Evolutionary conservation across 2,113 vertebrate species (phyloP).

Genomic region (Ameiurus melas): DNA sequence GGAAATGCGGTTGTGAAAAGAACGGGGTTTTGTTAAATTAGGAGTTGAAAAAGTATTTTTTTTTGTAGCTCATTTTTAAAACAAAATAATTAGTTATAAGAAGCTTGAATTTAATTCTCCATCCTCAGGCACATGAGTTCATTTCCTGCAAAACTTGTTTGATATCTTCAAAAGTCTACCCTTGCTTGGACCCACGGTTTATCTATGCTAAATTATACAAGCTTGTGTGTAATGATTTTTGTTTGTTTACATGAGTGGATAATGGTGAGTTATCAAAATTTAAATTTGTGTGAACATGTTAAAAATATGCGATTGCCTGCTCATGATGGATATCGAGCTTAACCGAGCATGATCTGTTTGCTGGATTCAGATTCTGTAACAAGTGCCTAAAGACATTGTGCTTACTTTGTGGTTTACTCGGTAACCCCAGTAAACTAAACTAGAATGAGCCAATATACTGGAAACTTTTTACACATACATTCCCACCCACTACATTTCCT

Average conservation of each 20-base stretch:
- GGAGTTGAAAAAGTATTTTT: neutral
- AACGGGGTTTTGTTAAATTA: constrained; percentile 2
- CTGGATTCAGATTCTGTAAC: neutral
- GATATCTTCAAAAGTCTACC: neutral
- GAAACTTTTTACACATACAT: neutral
- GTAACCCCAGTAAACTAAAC: neutral
- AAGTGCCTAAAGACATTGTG: neutral
- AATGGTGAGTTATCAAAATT: neutral
- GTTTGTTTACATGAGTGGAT: neutral
- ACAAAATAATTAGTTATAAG: neutral
- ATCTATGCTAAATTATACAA: constrained; percentile 6
- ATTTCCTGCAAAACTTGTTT: neutral
- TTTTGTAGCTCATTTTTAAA: neutral
- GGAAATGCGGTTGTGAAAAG: constrained; percentile 12
- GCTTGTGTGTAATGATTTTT: constrained; percentile 16
- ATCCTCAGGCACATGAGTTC: neutral
- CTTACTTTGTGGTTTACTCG: neutral
- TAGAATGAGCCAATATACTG: neutral
- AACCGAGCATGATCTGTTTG: neutral
- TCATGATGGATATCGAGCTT: neutral
- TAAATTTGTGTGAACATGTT: neutral
- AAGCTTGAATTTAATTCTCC: neutral
- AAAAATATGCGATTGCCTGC: neutral
- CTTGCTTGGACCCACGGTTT: neutral
- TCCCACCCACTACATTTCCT: neutral